These are phyloP conservation scores for Drosophila trichaetosa DNA, from an alignment of 2,888 invertebrate genomes.

Conservation along the genomic window DNA sequence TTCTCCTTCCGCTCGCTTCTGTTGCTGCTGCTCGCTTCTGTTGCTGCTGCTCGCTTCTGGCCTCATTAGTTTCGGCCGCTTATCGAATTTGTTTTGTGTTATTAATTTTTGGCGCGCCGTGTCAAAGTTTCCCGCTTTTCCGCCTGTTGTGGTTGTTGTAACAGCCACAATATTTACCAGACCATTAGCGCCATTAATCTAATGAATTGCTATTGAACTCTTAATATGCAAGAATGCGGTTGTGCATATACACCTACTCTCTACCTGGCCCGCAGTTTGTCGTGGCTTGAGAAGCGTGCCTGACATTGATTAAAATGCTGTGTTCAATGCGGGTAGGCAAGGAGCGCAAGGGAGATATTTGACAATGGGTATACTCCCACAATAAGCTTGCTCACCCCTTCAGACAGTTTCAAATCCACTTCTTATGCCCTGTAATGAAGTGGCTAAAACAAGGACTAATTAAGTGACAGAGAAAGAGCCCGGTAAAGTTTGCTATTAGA, in stretches of 20 bases:
- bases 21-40: slow-evolving; percentile 21
- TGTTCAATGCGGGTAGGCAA: background rate
- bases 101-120: slow-evolving; percentile 57
- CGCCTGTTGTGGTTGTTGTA: slow-evolving; percentile 26
- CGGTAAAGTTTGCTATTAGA: background rate
- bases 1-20: slow-evolving; percentile 14
- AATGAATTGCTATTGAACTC: slow-evolving; percentile 77
- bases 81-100: slow-evolving; percentile 75
- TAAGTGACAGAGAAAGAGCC: background rate
- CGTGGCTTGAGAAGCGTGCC: background rate
- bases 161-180: slow-evolving; percentile 72
- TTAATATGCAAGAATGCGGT: slow-evolving; percentile 31
- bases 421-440: slow-evolving; percentile 1
- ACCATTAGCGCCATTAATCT: slow-evolving; percentile 80
- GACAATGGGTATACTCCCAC: background rate
- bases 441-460: background rate
- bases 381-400: background rate
- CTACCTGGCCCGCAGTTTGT: background rate
- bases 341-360: background rate
- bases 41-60: slow-evolving; percentile 28
- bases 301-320: slow-evolving; percentile 60
- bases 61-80: slow-evolving; percentile 74
- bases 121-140: background rate
- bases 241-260: background rate
- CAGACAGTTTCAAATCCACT: slow-evolving; percentile 6